Base-by-base conservation (phyloP, 2,797 vertebrate genomes). In the Trematomus bernacchii region DNA sequence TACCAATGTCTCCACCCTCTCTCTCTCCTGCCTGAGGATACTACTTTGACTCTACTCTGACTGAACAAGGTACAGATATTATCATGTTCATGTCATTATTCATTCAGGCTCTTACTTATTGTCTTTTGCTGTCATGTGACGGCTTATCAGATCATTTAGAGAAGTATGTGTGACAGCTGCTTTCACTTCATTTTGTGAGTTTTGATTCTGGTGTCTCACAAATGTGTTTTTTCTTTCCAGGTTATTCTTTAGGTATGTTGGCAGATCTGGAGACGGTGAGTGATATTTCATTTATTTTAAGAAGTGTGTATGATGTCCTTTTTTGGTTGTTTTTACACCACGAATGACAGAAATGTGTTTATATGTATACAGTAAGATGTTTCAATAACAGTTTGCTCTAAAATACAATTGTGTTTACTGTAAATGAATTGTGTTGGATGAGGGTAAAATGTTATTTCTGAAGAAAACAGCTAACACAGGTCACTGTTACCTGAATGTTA, bases 241-340 rank as follows among this genome's bases (percentile, higher is more conserved):
- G 79, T 73, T 73, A 10, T 54, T 16, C 37, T 73, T 66, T 30
- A 43, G 80, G n/a, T 3, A 92, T 93, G 90, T 52, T 94, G 91
- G 84, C 93, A 61, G 84, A 87, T 52, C 91, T 93, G 69, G 92
- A 94, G 79, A 93, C 60, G 58, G 94, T 96, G 55, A 94, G 94
- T 89, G 10, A 65, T 46, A 37, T 11, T 66, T n/a, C 21, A 46
- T 33, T 72, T 55, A 15, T 73, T 80, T 59, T 13, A 66, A 13
- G 66, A 13, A 44, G 2, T 55, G 0, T 48, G 2, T 75, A 44
- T 54, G 0, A 57, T 23, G 18, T 15, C 33, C 10, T 63, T 46
- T 12, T 9, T 59, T 12, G 13, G 16, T n/a, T 15, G 53, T 51
- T 42, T 53, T 27, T 4, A 21, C 30, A 16, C 19, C 10, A 21